These are phyloP conservation scores for Sesamia inferens DNA, from an alignment of 2,888 invertebrate species.

Conservation along the genomic window DNA sequence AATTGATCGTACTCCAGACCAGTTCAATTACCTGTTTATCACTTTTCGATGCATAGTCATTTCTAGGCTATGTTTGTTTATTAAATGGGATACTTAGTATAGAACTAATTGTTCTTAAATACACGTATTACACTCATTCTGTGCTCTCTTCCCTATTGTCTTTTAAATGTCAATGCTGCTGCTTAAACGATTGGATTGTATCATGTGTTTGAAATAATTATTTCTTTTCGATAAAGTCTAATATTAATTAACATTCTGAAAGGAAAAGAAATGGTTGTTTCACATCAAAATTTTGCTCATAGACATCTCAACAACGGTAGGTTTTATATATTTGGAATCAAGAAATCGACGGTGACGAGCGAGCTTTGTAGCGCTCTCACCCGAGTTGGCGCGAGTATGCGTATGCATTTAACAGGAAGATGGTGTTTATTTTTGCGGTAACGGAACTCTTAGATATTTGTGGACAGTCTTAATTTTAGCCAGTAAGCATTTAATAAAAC, in stretches of 20 bases:
- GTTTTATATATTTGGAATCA: conserved; percentile 20
- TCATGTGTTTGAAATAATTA: conserved; percentile 54
- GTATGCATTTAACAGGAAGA: conserved; percentile 19
- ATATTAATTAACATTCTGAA: not conserved
- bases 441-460: conserved; percentile 16
- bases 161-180: conserved; percentile 40
- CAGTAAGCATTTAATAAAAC: conserved; percentile 41
- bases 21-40: conserved; percentile 36
- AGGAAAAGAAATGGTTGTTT: conserved; percentile 51
- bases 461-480: conserved; percentile 40
- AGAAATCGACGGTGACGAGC: conserved; percentile 23
- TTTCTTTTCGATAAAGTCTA: conserved; percentile 40
- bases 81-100: conserved; percentile 27
- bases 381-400: conserved; percentile 5
- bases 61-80: conserved; percentile 26
- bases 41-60: conserved; percentile 7
- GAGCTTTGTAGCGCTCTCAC: conserved; percentile 16
- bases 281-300: conserved; percentile 59
- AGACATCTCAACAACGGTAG: conserved; percentile 52
- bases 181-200: conserved; percentile 61
- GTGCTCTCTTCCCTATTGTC: conserved; percentile 49
- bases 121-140: conserved; percentile 44
- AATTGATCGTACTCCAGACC: conserved; percentile 15
- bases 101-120: conserved; percentile 40
- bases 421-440: conserved; percentile 24